Evolutionary conservation across 1,140 invertebrate genomes (phyloP).

Genomic region (Diorhabda carinulata): DNA sequence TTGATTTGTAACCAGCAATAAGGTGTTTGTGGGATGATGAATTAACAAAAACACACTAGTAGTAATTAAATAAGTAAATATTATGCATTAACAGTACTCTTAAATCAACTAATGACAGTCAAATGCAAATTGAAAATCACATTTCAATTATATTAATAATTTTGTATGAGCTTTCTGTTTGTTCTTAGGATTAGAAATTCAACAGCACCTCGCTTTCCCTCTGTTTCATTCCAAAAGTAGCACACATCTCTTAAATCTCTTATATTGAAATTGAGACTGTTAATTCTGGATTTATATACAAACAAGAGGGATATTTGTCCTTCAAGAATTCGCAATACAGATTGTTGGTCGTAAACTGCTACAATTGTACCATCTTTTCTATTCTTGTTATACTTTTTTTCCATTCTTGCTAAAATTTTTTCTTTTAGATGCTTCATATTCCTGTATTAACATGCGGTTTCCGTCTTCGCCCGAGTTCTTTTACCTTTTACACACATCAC

Average conservation of each 20-base stretch:
- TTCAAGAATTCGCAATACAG: conserved; percentile 37
- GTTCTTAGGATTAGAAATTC: conserved; percentile 23
- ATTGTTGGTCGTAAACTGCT: conserved; percentile 31
- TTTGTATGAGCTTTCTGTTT: too few species aligned
- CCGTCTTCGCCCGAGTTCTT: conserved; percentile 37
- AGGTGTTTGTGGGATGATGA: too few species aligned
- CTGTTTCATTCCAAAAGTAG: conserved; percentile 49
- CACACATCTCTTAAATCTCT: conserved; percentile 39
- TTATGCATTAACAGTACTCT: too few species aligned
- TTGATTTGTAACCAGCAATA: too few species aligned
- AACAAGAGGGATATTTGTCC: conserved; percentile 33
- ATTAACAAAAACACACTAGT: too few species aligned
- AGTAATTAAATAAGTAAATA: too few species aligned
- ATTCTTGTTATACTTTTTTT: conserved; percentile 42
- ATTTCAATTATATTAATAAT: too few species aligned
- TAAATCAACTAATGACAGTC: too few species aligned
- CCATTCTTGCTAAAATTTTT: conserved; percentile 4
- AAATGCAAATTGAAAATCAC: too few species aligned
- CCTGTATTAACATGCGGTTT: conserved; percentile 28
- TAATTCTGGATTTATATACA: conserved; percentile 40
- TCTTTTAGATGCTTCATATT: conserved; percentile 28
- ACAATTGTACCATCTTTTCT: conserved; percentile 4
- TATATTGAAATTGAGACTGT: conserved; percentile 42
- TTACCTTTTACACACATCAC: conserved; percentile 40
- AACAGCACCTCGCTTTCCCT: conserved; percentile 46